Evolutionary conservation across 2,113 vertebrate genomes (phyloP).

Genomic region (Sakesphorus luctuosus): DNA sequence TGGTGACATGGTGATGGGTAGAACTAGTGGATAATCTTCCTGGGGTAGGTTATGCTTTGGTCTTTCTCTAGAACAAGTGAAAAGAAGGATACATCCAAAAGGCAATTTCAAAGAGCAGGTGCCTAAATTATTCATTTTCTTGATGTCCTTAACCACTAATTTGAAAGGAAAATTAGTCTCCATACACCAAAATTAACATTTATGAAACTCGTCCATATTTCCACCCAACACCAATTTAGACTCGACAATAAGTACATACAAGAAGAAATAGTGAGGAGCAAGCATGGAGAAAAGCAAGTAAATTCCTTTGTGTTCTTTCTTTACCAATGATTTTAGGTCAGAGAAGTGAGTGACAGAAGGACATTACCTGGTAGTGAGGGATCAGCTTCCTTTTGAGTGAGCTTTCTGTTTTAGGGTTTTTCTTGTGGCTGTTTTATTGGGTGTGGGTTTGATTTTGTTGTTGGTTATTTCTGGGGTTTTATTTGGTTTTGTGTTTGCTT

Average conservation of each 20-base stretch:
- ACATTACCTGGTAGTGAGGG: not conserved
- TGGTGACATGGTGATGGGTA: not conserved
- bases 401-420: not conserved
- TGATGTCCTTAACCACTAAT: not conserved
- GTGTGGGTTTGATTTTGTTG: too few species aligned
- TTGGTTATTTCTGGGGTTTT: not conserved
- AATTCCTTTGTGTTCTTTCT: not conserved
- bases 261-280: not conserved
- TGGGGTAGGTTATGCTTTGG: not conserved
- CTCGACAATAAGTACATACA: not conserved
- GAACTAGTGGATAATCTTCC: not conserved
- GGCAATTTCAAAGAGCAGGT: not conserved
- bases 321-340: not conserved
- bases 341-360: not conserved
- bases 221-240: not conserved
- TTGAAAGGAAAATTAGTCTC: not conserved
- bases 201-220: not conserved
- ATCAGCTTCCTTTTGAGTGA: not conserved
- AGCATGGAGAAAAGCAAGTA: not conserved
- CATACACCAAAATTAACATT: not conserved
- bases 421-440: not conserved
- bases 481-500: not conserved
- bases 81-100: not conserved
- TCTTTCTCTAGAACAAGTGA: not conserved
- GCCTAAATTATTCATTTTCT: not conserved